Percentiles rank a stretch among this genome's conserved stretches.
Conservation (phyloP, 2,113 vertebrate species). For the Anolis sagrei region DNA sequence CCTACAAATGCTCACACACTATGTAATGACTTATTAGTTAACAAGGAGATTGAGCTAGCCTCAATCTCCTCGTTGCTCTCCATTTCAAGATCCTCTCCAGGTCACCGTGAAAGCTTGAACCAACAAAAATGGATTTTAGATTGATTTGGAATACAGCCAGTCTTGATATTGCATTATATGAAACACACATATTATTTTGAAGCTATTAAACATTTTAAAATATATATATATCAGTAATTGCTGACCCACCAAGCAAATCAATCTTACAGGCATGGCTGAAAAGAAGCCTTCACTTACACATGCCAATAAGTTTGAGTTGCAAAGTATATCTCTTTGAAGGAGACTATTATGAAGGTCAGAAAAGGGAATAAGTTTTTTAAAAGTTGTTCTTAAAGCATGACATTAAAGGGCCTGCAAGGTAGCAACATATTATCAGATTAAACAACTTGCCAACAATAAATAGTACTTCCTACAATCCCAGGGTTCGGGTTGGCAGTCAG, state of each 20-base stretch:
- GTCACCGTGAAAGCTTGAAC: slow-evolving; percentile 60
- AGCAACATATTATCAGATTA: not conserved
- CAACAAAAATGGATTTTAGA: slow-evolving; percentile 69
- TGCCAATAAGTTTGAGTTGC: slow-evolving; percentile 38
- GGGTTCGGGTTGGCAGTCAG: too few relatives aligned
- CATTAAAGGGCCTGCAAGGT: not conserved
- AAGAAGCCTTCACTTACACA: slow-evolving; percentile 35
- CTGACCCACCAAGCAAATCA: slow-evolving; percentile 33
- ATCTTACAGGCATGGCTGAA: slow-evolving; percentile 33
- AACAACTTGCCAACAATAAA: not conserved
- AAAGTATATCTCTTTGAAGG: slow-evolving; percentile 33
- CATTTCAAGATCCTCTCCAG: slow-evolving; percentile 58
- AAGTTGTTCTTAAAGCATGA: not conserved
- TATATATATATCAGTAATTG: slow-evolving; percentile 36
- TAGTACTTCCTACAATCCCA: not conserved
- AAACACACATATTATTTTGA: slow-evolving; percentile 62
- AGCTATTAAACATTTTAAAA: slow-evolving; percentile 60
- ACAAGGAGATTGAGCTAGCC: slow-evolving; percentile 36
- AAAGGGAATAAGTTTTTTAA: not conserved
- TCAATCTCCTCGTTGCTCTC: slow-evolving; percentile 46
- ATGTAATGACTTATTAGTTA: slow-evolving; percentile 39
- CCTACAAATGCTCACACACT: slow-evolving; percentile 37
- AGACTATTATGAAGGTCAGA: slow-evolving; percentile 54
- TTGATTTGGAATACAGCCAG: slow-evolving; percentile 66
- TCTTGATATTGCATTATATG: slow-evolving; percentile 55